These are phyloP conservation scores for Capitella teleta DNA, from an alignment of 1,140 invertebrate genomes.

Conservation along the genomic window DNA sequence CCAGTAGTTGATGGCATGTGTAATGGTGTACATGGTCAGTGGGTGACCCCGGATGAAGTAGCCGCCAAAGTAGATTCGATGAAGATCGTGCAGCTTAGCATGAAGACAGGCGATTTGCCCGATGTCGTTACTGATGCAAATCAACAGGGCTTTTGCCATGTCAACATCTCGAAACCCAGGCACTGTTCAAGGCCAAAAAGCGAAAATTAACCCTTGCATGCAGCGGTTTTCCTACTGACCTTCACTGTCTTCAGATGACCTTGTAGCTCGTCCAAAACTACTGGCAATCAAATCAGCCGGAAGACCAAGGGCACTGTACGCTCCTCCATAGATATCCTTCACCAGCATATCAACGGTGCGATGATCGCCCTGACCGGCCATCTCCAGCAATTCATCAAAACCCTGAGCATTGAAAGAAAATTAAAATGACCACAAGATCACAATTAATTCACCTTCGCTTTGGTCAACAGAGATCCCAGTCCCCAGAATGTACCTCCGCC, in stretches of 20 bases:
- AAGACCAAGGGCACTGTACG: slow-evolving; percentile 49
- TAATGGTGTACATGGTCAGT: slow-evolving; percentile 63
- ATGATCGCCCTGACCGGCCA: slow-evolving; percentile 63
- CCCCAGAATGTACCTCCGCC: slow-evolving; percentile 71
- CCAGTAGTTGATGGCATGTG: slow-evolving; percentile 65
- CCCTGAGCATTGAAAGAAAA: too few species aligned
- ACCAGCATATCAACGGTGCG: slow-evolving; percentile 63
- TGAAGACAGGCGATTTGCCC: slow-evolving; percentile 64
- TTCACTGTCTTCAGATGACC: slow-evolving; percentile 14
- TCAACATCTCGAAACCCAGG: slow-evolving; percentile 42
- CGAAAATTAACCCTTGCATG: background rate
- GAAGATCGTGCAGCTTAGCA: slow-evolving; percentile 48
- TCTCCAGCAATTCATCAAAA: slow-evolving; percentile 60
- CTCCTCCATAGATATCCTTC: slow-evolving; percentile 63
- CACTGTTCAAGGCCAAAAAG: background rate
- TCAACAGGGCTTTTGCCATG: slow-evolving; percentile 57
- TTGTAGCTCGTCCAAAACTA: slow-evolving; percentile 59
- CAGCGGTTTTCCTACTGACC: background rate
- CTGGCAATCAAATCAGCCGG: slow-evolving; percentile 62
- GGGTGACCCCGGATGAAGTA: slow-evolving; percentile 66
- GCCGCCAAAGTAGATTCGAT: slow-evolving; percentile 61
- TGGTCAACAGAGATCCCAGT: slow-evolving; percentile 59
- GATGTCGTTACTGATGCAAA: slow-evolving; percentile 66
- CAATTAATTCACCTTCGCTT: slow-evolving; percentile 54
- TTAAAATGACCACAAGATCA: too few species aligned